Base-by-base conservation (phyloP, 1,140 invertebrate species). In the Pseudomyrmex sp. region DNA sequence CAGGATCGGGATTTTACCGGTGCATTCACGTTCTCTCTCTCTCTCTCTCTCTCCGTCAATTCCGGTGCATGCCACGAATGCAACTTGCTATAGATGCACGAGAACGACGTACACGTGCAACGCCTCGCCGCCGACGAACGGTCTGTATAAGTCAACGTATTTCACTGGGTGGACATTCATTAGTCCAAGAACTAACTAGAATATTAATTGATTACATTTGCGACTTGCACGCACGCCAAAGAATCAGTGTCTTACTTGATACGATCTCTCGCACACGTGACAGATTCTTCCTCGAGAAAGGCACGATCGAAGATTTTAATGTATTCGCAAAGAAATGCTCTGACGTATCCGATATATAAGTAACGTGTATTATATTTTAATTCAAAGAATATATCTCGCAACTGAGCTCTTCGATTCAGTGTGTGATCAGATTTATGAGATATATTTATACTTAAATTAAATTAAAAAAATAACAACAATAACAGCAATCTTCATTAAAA, bases 11-110 rank as follows among this genome's bases (percentile, higher is more conserved):
- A 77, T n/a, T 73, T 58, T n/a, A 80, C 18, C 83, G 52, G 59
- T 87, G 48, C 70, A 73, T 88, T 88, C 84, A 62, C 72, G 69
- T 74, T 88, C 48, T 50, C 26, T 35, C 0, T 66, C 23, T 35
- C 44, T 15, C 10, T 35, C 12, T 15, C 18, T 74, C 46, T 2
- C 12, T 50, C 62, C 12, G 2, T 35, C 52, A 56, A 23, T 44
- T 48, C 61, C 58, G 52, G 62, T 62, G 68, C 59, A 65, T 65
- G 23, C 8, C 56, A 20, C 77, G 65, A 59, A 83, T 26, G 68
- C 58, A 61, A 65, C 68, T 35, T 44, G 76, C 76, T 80, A 80
- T 56, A 80, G 44, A 66, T 44, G 62, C 35, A 44, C 20, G 54
- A 48, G 35, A 56, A n/a, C 50, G 63, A 26, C 13, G 9, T 69